phyloP scores from a whole-genome alignment of 2,113 vertebrate species.

The Boulengeromyrus knoepffleri region DNA sequence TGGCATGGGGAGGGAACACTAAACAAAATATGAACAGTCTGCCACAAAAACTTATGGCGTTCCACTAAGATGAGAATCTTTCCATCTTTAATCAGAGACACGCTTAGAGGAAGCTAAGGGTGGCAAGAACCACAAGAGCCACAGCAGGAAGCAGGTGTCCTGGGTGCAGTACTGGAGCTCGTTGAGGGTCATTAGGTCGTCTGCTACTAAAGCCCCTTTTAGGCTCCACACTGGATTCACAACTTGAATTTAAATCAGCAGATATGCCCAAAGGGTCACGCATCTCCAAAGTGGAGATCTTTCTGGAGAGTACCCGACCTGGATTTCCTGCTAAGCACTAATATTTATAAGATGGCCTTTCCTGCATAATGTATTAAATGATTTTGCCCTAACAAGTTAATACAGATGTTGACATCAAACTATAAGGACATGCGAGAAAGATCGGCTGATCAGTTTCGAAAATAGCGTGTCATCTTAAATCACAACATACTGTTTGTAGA shows the following conservation, averaged over 20 bases:
- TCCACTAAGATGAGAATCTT: neutral
- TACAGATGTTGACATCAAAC: neutral
- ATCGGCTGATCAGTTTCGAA: neutral
- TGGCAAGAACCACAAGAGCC: conserved; percentile 53
- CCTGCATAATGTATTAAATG: neutral
- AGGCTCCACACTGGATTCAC: conserved; percentile 59
- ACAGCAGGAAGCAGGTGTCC: conserved; percentile 50
- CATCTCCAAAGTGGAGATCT: neutral
- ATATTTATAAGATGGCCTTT: neutral
- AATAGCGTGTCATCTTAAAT: neutral
- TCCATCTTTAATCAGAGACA: neutral
- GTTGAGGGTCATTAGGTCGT: conserved; percentile 42
- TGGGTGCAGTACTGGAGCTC: conserved; percentile 21
- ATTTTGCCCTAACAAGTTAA: neutral
- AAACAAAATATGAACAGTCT: neutral
- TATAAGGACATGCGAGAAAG: neutral
- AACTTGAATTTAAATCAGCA: neutral
- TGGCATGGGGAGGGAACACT: neutral
- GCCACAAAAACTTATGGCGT: neutral
- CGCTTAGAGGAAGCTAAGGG: conserved; percentile 51
- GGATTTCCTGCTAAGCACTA: neutral
- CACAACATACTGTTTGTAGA: neutral
- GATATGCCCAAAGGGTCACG: neutral
- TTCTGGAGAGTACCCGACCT: neutral
- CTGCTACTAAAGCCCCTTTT: conserved; percentile 59